Evolutionary conservation across 2,888 invertebrate genomes (phyloP), one percentile per base, ranked within the genome.

Genomic region (Cryptocheilus praepositus): DNA sequence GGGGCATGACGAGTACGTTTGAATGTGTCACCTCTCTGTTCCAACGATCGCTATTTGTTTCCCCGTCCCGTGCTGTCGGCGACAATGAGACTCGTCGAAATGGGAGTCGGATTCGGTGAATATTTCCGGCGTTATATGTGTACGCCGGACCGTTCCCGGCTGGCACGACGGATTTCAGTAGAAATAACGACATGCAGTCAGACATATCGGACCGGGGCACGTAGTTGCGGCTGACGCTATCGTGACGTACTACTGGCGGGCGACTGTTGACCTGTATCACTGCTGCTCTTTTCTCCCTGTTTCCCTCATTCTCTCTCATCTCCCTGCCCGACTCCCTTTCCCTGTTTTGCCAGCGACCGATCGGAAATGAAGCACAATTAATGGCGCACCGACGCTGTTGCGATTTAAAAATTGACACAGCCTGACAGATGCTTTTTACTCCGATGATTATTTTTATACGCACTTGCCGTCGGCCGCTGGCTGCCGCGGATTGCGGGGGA

Each of bases 181-280:
- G 79, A 76, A 79, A 79, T 81, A 81, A 81, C 81, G 74, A 68
- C 66, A 64, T 61, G 61, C 58, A 64, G 77, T 78, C 74, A 74
- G 79, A 79, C 74, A 71, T 74, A 77, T 79, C 80, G 70, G 67
- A 60, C 53, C 64, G 68, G 64, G 64, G 54, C 74, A 59, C 70
- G 71, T 74, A 69, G 77, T 73, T 71, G 74, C 68, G 76, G 69
- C 67, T 79, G 82, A 81, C 82, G 74, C 79, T 82, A 81, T 82
- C 76, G 76, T 73, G 77, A 80, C 76, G 76, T 76, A 75, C 82
- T 72, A 79, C 74, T 72, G 67, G 68, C 66, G 71, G 46, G 46
- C 64, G 59, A 65, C 51, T 66, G 63, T 58, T 51, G 49, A 69
- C 61, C 66, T 55, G 56, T 44, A 28, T 70, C 64, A 49, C 65